Evolutionary conservation across 1,140 invertebrate genomes (phyloP).

Genomic region (Pygmarrhopalites habei): DNA sequence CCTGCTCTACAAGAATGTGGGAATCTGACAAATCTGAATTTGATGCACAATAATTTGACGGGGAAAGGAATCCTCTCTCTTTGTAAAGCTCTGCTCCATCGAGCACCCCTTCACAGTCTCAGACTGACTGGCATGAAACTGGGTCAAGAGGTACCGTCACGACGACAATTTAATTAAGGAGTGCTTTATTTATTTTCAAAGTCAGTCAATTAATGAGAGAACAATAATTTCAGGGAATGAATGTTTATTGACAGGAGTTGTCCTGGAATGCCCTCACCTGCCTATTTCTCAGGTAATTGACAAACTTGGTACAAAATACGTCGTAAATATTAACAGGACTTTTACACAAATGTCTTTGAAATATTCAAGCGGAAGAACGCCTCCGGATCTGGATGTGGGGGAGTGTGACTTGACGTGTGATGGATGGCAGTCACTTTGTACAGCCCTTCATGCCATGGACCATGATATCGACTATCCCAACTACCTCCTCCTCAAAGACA

Average conservation of each 20-base stretch:
- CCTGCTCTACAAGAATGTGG: slow-evolving; percentile 1
- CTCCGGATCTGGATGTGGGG: background rate
- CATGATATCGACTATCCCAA: slow-evolving; percentile 11
- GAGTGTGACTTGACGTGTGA: slow-evolving; percentile 6
- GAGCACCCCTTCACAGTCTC: background rate
- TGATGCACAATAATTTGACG: slow-evolving; percentile 5
- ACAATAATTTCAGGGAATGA: no score
- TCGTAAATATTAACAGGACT: background rate
- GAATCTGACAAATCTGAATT: background rate
- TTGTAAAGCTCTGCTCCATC: background rate
- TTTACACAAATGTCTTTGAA: no score
- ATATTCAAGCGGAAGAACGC: background rate
- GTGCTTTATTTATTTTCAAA: background rate
- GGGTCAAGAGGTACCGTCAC: background rate
- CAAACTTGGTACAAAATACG: background rate
- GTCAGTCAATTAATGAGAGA: background rate
- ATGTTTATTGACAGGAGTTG: no score
- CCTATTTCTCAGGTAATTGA: background rate
- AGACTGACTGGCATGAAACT: slow-evolving; percentile 6
- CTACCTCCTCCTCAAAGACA: background rate
- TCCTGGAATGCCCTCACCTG: background rate
- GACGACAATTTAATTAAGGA: no score
- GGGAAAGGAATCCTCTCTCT: background rate
- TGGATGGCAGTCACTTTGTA: slow-evolving; percentile 4
- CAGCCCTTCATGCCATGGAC: slow-evolving; percentile 8